These are phyloP conservation scores for Enteromius mattozi DNA, from an alignment of 2,797 vertebrate genomes.

Conservation along the genomic window DNA sequence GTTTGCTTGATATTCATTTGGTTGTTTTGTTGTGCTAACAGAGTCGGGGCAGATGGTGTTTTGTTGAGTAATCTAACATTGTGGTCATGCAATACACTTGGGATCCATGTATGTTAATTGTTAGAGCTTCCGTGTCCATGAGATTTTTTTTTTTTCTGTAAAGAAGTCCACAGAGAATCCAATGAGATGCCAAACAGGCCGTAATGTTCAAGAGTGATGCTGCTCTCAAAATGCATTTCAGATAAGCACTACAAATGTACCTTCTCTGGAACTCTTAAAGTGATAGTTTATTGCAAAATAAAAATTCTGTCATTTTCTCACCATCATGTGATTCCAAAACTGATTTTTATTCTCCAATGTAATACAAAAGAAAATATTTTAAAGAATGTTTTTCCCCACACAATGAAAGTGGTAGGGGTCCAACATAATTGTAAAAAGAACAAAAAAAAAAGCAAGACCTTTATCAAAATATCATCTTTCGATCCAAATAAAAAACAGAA, in stretches of 20 bases:
- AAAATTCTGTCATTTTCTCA: background rate
- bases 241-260: background rate
- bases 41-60: slow-evolving; percentile 5
- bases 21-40: slow-evolving; percentile 17
- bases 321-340: background rate
- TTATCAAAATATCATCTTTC: background rate
- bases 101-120: slow-evolving; percentile 49
- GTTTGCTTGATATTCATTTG: slow-evolving; percentile 5
- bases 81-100: background rate
- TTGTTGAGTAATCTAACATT: background rate
- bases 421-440: background rate
- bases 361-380: background rate
- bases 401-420: background rate
- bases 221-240: background rate
- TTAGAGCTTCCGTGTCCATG: slow-evolving; percentile 56
- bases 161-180: slow-evolving; percentile 33
- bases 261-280: background rate
- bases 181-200: background rate
- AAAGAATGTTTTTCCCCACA: background rate
- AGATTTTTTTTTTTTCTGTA: slow-evolving; percentile 10
- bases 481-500: background rate
- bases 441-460: background rate
- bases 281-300: background rate
- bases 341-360: background rate
- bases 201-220: background rate